Conservation (phyloP, 2,888 invertebrate species). For the Brenthis ino region DNA sequence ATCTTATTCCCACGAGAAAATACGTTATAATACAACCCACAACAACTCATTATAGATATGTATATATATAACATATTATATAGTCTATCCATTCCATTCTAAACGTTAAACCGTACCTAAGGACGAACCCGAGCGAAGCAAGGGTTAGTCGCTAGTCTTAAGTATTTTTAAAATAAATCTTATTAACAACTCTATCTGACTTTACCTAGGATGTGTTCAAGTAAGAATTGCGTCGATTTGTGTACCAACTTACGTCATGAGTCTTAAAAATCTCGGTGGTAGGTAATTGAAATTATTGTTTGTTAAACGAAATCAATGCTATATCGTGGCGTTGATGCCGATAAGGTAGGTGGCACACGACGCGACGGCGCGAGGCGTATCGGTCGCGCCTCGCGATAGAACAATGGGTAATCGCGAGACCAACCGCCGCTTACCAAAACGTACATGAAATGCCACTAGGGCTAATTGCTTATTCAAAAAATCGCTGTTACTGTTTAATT, state of each 20-base stretch:
- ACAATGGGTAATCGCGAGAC: conserved; percentile 71
- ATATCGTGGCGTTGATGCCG: conserved; percentile 58
- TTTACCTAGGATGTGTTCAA: no score
- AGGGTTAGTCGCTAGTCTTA: no score
- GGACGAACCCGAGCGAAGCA: no score
- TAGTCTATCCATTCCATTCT: no score
- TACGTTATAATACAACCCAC: no score
- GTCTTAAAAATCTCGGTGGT: conserved; percentile 53
- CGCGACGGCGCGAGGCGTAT: conserved; percentile 72
- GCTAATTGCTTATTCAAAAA: conserved; percentile 30
- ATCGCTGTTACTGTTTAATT: conserved; percentile 29
- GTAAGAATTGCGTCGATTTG: no score
- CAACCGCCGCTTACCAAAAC: conserved; percentile 34
- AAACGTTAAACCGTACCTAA: no score
- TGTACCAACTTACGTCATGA: background rate
- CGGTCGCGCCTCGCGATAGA: conserved; percentile 69
- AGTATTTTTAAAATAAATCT: no score
- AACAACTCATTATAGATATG: no score
- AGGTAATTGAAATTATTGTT: conserved; percentile 67
- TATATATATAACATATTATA: no score
- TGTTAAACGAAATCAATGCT: conserved; percentile 73
- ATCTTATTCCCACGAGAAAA: no score
- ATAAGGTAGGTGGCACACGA: conserved; percentile 50
- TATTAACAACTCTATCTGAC: no score
- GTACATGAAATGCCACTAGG: conserved; percentile 28